Evolutionary conservation across 2,113 vertebrate genomes (phyloP).

Genomic region (Columba livia): DNA sequence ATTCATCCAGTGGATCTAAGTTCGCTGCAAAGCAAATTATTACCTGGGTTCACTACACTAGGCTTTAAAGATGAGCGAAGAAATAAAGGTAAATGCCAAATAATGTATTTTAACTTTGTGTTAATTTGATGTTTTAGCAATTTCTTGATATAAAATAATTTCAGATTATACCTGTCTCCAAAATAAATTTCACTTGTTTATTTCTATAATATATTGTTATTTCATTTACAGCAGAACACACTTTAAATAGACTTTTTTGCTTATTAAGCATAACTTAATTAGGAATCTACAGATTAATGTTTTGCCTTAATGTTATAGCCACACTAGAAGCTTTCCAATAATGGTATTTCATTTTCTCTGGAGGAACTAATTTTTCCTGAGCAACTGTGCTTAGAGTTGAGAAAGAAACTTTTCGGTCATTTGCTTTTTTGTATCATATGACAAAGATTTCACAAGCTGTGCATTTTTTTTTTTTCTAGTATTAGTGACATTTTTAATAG

Average conservation of each 20-base stretch:
- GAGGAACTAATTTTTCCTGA: background rate
- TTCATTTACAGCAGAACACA: background rate
- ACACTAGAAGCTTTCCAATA: background rate
- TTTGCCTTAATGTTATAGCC: background rate
- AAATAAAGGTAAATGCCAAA: conserved; percentile 83
- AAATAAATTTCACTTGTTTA: background rate
- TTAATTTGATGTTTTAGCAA: background rate
- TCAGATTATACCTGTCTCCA: background rate
- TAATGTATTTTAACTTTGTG: background rate
- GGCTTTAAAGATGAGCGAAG: conserved; percentile 96
- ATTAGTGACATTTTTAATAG: background rate
- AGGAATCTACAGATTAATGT: background rate
- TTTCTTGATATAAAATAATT: background rate
- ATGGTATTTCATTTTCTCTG: background rate
- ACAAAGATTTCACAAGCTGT: background rate
- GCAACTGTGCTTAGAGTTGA: background rate
- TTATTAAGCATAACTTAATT: background rate
- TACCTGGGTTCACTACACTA: conserved; percentile 91
- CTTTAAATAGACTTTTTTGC: background rate
- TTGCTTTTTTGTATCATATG: background rate
- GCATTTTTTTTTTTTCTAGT: background rate
- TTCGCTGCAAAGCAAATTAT: conserved; percentile 91
- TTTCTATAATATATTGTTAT: background rate
- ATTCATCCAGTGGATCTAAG: conserved; percentile 92
- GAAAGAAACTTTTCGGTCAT: background rate